phyloP scores from a whole-genome alignment of 2,113 vertebrate species.

The Pollachius pollachius region DNA sequence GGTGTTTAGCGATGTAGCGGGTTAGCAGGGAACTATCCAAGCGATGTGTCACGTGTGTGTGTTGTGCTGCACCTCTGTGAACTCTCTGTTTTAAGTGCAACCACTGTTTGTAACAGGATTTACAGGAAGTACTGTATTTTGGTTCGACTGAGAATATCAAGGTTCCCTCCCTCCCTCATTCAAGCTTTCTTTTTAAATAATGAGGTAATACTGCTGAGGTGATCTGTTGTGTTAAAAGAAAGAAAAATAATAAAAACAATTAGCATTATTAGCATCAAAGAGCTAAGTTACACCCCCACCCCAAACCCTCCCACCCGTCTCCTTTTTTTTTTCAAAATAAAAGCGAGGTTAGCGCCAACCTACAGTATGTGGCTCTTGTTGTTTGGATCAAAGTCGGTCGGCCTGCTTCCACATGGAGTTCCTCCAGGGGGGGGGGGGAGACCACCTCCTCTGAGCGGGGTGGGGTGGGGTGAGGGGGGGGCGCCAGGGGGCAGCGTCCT shows the following conservation, averaged over 20 bases:
- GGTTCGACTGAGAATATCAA: slow-evolving; percentile 43
- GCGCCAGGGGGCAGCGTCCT: slow-evolving; percentile 34
- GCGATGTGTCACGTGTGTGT: too few species aligned
- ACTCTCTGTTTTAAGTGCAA: slow-evolving; percentile 39
- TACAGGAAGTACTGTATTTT: slow-evolving; percentile 40
- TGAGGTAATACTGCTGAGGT: slow-evolving; percentile 75
- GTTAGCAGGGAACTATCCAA: background rate
- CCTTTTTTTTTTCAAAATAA: slow-evolving; percentile 31
- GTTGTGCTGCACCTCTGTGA: slow-evolving; percentile 11
- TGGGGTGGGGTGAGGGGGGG: too few species aligned
- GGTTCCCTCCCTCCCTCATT: slow-evolving; percentile 32
- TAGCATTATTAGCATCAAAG: slow-evolving; percentile 40
- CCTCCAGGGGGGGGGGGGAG: background rate
- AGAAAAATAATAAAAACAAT: slow-evolving; percentile 9
- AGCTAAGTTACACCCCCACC: slow-evolving; percentile 39
- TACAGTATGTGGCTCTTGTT: slow-evolving; percentile 7
- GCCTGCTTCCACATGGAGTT: background rate
- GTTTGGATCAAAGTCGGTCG: background rate
- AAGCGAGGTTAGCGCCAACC: slow-evolving; percentile 9
- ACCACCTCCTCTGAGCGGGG: slow-evolving; percentile 4
- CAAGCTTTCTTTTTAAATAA: slow-evolving; percentile 55
- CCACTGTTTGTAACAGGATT: slow-evolving; percentile 31
- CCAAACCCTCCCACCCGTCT: slow-evolving; percentile 19
- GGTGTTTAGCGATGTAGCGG: background rate
- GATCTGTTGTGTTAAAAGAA: slow-evolving; percentile 61